Evolutionary conservation across 1,140 invertebrate species (phyloP).

Genomic region (Homalodisca vitripennis): DNA sequence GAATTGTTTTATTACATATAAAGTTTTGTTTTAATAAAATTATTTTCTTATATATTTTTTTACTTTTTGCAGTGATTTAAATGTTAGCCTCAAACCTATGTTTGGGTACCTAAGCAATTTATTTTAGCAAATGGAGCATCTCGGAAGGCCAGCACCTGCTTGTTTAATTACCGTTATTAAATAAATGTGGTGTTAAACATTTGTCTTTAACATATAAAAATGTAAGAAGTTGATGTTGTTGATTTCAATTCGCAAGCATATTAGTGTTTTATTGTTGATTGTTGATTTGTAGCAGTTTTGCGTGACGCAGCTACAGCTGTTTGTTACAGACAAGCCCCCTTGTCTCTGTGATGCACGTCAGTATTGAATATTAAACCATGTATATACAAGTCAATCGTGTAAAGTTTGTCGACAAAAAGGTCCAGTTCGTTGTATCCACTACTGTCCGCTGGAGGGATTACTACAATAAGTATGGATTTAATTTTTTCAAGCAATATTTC

Average conservation of each 20-base stretch:
- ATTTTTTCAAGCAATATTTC: too few relatives aligned
- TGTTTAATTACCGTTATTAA: neutral
- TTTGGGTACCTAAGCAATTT: too few relatives aligned
- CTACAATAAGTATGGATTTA: too few relatives aligned
- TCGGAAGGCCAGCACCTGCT: too few relatives aligned
- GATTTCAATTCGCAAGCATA: constrained; percentile 12
- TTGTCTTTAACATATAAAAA: constrained; percentile 14
- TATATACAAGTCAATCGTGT: neutral
- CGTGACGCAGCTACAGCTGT: neutral
- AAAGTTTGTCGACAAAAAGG: constrained; percentile 9
- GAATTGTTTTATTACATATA: too few relatives aligned
- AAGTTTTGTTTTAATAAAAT: too few relatives aligned
- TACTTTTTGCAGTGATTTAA: too few relatives aligned
- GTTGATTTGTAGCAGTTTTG: neutral
- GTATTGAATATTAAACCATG: neutral
- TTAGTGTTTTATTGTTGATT: constrained; percentile 22
- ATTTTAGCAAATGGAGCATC: too few relatives aligned
- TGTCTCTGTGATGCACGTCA: constrained; percentile 18
- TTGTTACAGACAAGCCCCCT: neutral
- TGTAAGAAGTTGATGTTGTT: constrained; percentile 18
- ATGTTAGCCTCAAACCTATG: too few relatives aligned
- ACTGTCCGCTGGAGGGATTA: too few relatives aligned
- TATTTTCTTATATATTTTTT: too few relatives aligned
- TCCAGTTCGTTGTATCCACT: constrained; percentile 20
- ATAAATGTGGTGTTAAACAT: constrained; percentile 21